Evolutionary conservation across 2,888 invertebrate genomes (phyloP), one percentile per base, ranked within the genome.

Genomic region (Scaptomyza caliginosa): DNA sequence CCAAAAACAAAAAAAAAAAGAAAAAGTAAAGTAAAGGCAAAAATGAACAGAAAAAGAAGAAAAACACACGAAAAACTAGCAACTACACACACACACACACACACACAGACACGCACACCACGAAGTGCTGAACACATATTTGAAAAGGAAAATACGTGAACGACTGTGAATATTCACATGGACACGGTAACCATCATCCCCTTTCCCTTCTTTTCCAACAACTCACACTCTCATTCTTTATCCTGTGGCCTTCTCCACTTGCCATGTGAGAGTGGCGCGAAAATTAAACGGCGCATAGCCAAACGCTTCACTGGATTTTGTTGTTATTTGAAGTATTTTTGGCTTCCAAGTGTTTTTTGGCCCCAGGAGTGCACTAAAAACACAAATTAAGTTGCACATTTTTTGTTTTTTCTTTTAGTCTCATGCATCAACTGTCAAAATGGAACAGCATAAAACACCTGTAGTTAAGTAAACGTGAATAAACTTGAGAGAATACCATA

Each of bases 131-230:
- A 68, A 79, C 85, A 81, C 82, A 85, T 81, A 84, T 81, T 81
- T 81, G 85, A 77, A 81, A 85, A 81, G 82, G 77, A 77, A 85
- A 85, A 85, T 85, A 81, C 81, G 82, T 84, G 85, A 76, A 60
- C 74, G 57, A 67, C 81, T 69, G 56, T 65, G 83, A 69, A 66
- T 68, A 74, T 64, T 68, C 64, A 32, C 32, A 32, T 32, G 77
- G 67, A 74, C 56, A 72, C 51, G 75, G 67, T 60, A 58, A 38
- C 60, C 60, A 65, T 21, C 56, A 36, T 30, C 36, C 65, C 32
- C 36, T 21, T 23, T 21, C 24, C 26, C 28, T 23, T 6, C 30
- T 1, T 10, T 16, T 26, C 13, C 23, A 45, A 36, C 7, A 32
- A 51, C 52, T 59, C 48, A 40, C 63, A 21, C 58, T 43, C 13